Base-by-base conservation (phyloP, 2,113 vertebrate genomes). In the Trogon melanurus region DNA sequence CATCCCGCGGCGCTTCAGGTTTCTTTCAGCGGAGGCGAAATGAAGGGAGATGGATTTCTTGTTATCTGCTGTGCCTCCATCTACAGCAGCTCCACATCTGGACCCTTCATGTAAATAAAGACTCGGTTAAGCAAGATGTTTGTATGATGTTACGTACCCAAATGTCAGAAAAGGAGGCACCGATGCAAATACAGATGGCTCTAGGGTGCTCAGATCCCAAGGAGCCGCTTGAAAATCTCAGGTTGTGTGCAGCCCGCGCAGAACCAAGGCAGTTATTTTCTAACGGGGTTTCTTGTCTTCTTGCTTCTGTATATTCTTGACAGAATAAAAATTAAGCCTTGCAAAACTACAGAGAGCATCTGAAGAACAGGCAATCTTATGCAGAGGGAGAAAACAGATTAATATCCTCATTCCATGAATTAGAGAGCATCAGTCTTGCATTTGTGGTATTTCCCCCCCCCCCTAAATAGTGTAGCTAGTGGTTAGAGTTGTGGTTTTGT, bases 1-100 rank as follows among this genome's bases (percentile, higher is more conserved):
- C 66, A 78, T 61, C 75, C 70, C 57, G 21, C 62, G 4, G 0
- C 6, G 92, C 82, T 89, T 94, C 88, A 32, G 54, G 85, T 93
- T 95, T 93, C 93, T 57, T 57, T 57, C 17, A 25, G 75, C 0
- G 1, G 61, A 61, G 41, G 61, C 70, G 57, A 64, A 81, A 61
- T 57, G 61, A 73, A 94, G 58, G 47, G 51, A 73, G 79, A 75
- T 91, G 76, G n/a, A 44, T 93, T 95, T 92, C 88, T 78, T 54
- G 10, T 56, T 80, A 18, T 51, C 75, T 71, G 50, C 66, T 67
- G 27, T 48, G 69, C 72, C 56, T 81, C 45, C 54, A 10, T 45
- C 76, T 62, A 9, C 36, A 48, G 88, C 51, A 74, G 13, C 34
- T 62, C 44, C 61, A 21, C 72, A 67, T 58, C 69, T 91, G 61